Evolutionary conservation across 2,797 vertebrate genomes (phyloP).

Genomic region (Silurus aristotelis): DNA sequence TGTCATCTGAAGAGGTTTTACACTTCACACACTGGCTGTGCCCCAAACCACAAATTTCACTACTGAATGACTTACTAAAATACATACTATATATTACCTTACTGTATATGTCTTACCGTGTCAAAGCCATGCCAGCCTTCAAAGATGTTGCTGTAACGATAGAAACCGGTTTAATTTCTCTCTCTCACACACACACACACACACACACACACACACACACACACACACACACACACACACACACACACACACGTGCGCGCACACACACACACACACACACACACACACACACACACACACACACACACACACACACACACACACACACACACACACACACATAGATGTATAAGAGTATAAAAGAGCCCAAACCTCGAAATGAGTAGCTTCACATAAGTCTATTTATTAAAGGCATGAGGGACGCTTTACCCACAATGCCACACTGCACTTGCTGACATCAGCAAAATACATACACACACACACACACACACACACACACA

Average conservation of each 20-base stretch:
- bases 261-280: slow-evolving; percentile 5
- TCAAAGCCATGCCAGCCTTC: neutral
- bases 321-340: slow-evolving; percentile 1
- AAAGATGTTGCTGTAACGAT: neutral
- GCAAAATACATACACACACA: too few relatives aligned
- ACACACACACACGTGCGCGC: neutral
- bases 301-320: slow-evolving; percentile 6
- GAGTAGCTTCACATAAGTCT: slow-evolving; percentile 30
- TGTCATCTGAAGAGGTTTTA: neutral
- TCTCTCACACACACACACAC: neutral
- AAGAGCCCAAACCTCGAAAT: slow-evolving; percentile 33
- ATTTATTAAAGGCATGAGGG: slow-evolving; percentile 32
- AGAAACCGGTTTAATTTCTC: neutral
- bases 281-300: too few relatives aligned
- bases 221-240: slow-evolving; percentile 5
- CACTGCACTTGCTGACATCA: slow-evolving; percentile 27
- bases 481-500: neutral
- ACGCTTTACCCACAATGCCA: slow-evolving; percentile 30
- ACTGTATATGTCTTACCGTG: neutral
- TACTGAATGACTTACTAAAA: neutral
- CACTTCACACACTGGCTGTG: neutral
- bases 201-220: neutral
- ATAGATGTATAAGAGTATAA: slow-evolving; percentile 25
- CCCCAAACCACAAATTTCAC: neutral
- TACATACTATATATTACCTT: neutral